Percentiles rank a stretch among this genome's conserved stretches.
phyloP scores from a whole-genome alignment of 2,797 vertebrate species.

The Petrocephalus schoutedeni region DNA sequence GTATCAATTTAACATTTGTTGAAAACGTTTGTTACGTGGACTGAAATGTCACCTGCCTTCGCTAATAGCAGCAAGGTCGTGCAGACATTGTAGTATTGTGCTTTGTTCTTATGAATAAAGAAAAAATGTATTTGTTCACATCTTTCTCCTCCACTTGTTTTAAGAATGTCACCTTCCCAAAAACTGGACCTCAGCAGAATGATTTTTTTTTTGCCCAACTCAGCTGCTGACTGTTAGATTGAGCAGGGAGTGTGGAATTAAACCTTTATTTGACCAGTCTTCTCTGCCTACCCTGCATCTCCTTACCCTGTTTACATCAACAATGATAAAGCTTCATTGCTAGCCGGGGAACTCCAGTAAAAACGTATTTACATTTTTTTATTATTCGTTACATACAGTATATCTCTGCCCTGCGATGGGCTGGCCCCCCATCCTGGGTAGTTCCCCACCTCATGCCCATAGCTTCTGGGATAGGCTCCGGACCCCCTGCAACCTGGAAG shows the following conservation, averaged over 20 bases:
- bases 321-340: background rate
- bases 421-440: no score
- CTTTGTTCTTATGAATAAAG: constrained; percentile 8
- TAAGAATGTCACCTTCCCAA: background rate
- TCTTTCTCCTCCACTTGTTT: background rate
- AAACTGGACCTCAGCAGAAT: background rate
- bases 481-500: no score
- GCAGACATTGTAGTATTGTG: background rate
- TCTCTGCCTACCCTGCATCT: background rate
- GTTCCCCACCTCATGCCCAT: no score
- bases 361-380: background rate
- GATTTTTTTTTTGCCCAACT: no score
- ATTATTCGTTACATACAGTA: no score
- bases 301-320: background rate
- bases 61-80: background rate
- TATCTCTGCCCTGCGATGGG: no score
- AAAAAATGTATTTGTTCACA: background rate
- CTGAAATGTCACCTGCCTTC: constrained; percentile 6
- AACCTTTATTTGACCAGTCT: background rate
- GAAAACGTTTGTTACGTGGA: background rate
- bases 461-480: no score
- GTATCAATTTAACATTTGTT: background rate
- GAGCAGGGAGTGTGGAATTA: background rate
- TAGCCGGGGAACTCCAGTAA: background rate
- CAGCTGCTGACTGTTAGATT: background rate